These are phyloP conservation scores for Aradus depressus DNA, from an alignment of 2,888 invertebrate species.

Conservation along the genomic window DNA sequence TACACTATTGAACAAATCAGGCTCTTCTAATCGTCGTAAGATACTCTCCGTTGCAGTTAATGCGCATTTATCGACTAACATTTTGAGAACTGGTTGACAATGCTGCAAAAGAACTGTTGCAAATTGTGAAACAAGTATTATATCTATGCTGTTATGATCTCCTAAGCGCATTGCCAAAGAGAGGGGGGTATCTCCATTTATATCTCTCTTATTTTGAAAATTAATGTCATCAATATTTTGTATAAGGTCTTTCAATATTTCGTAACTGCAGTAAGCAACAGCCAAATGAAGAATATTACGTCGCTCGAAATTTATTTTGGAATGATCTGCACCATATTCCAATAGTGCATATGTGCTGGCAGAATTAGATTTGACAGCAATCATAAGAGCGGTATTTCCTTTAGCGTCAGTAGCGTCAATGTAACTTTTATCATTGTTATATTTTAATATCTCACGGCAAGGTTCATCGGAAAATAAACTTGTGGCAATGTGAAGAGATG, in stretches of 20 bases:
- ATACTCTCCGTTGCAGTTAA: too few relatives aligned
- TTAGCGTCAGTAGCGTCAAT: too few relatives aligned
- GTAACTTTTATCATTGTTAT: too few relatives aligned
- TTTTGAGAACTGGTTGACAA: too few relatives aligned
- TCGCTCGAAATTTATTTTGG: background rate
- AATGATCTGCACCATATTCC: slow-evolving; percentile 2
- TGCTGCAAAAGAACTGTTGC: background rate
- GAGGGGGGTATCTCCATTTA: slow-evolving; percentile 1
- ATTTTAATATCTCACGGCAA: too few relatives aligned
- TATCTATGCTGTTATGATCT: background rate
- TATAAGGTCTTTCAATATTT: background rate
- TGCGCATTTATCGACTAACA: too few relatives aligned
- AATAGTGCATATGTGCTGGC: background rate
- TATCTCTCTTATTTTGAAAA: background rate
- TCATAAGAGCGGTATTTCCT: too few relatives aligned
- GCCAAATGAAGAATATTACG: slow-evolving; percentile 2
- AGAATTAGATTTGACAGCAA: too few relatives aligned
- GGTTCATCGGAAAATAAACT: too few relatives aligned
- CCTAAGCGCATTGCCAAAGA: background rate
- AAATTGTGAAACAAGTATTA: background rate
- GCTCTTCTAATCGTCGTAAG: too few relatives aligned
- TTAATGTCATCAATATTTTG: background rate
- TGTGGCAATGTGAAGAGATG: slow-evolving; percentile 3
- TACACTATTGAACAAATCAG: too few relatives aligned
- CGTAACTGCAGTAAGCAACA: background rate